phyloP scores from a whole-genome alignment of 2,113 vertebrate species.

The Sminthopsis crassicaudata region DNA sequence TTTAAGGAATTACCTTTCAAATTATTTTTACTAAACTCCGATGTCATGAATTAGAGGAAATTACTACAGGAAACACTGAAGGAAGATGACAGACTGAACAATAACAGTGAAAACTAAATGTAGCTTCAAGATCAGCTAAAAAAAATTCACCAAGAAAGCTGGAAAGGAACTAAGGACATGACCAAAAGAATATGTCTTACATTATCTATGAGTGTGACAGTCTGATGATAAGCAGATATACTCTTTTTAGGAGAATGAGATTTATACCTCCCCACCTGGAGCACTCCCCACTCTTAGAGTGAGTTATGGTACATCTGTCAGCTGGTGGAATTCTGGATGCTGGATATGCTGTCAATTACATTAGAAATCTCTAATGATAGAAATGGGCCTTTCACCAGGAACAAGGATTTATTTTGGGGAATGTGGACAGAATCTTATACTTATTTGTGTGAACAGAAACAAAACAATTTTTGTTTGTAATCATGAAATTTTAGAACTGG shows the following conservation, averaged over 20 bases:
- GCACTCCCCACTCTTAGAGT: neutral
- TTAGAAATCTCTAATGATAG: neutral
- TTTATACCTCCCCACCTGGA: neutral
- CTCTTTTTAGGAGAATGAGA: neutral
- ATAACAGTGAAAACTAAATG: slow-evolving; percentile 1
- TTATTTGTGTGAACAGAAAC: neutral
- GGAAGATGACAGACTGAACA: neutral
- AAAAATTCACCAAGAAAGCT: neutral
- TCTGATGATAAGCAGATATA: neutral
- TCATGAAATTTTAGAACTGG: neutral
- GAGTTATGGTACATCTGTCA: neutral
- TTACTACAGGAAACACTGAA: neutral
- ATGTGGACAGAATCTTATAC: neutral
- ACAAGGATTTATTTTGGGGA: slow-evolving; percentile 15
- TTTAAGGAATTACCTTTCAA: slow-evolving; percentile 7
- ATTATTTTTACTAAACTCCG: neutral
- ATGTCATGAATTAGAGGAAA: neutral
- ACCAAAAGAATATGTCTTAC: neutral
- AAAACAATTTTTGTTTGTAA: neutral
- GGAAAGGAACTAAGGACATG: neutral
- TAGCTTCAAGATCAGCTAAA: neutral
- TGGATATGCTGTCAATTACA: slow-evolving; percentile 43
- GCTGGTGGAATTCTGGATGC: neutral
- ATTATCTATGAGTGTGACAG: neutral
- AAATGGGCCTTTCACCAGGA: neutral